A percentile compares a stretch with the other conserved stretches of the same genome.
Conservation (phyloP, 2,113 vertebrate species). For the Sclerurus mexicanus region DNA sequence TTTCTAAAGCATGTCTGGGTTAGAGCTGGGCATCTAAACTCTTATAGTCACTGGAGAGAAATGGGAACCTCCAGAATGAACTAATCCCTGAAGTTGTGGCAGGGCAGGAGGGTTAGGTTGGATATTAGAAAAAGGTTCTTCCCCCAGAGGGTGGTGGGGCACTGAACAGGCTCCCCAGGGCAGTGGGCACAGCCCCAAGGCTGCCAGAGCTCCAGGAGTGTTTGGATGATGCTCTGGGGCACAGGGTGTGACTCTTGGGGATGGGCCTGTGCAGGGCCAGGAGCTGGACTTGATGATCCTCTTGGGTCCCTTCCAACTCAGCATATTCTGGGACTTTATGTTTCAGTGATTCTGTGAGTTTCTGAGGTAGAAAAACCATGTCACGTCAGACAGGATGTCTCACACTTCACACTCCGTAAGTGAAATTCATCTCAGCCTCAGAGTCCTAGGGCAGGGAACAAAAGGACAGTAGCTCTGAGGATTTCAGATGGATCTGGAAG, state of each 20-base stretch:
- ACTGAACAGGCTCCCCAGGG: not conserved
- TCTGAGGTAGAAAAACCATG: not conserved
- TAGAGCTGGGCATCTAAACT: not conserved
- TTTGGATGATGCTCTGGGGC: not conserved
- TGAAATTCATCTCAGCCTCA: not conserved
- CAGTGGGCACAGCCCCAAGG: not conserved
- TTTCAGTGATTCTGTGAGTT: not conserved
- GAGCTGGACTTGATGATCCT: not conserved
- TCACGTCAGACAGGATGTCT: not conserved
- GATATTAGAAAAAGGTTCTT: not conserved
- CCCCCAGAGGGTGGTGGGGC: not conserved
- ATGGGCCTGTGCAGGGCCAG: not conserved
- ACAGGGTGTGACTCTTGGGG: not conserved
- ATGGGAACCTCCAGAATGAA: not conserved
- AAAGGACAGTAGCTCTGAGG: not conserved
- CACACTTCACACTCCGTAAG: rapidly evolving
- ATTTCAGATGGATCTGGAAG: not conserved
- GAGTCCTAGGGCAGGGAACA: not conserved
- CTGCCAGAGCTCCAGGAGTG: not conserved
- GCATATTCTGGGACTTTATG: not conserved
- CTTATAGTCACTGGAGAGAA: not conserved
- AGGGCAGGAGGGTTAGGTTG: not conserved
- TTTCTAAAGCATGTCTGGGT: not conserved
- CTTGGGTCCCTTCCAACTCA: not conserved
- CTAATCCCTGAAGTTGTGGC: not conserved